Evolutionary conservation across 2,797 vertebrate species (phyloP), one percentile per base, ranked within the genome.

Genomic region (Hephaestus fuliginosus): DNA sequence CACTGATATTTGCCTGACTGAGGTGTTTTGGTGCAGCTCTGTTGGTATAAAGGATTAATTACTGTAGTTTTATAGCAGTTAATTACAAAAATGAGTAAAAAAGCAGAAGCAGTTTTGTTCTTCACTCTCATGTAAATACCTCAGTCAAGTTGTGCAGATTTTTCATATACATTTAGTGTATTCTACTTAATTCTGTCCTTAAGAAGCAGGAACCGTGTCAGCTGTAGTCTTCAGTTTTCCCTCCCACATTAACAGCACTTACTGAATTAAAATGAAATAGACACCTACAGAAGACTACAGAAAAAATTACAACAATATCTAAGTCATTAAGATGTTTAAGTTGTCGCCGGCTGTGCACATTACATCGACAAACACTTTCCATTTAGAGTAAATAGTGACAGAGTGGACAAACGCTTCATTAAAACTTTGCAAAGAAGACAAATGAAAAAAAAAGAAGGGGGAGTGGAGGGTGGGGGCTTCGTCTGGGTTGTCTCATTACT

Each of bases 391-490:
- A 88, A 85, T 18, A 46, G 64, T 46, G 58, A 43, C 77, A 61
- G 61, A 83, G 64, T 7, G 30, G 66, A 86, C 58, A 70, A 75
- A 80, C 51, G 46, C 79, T 76, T 79, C 67, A 82, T 86, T 83
- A 82, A 83, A 81, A 82, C 63, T 20, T 78, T 64, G 72, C 25
- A 39, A 44, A 57, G 64, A 65, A 82, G 66, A 81, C 53, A 70
- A 75, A 86, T 74, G 46, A 83, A 67, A 22, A 73, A 43, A 82
- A 60, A 78, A 43, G 15, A 33, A 5, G 30, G 30, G 30, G 39
- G 30, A 70, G 39, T 25, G 25, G 25, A 25, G 25, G 25, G n/a
- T n/a, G 25, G 25, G 25, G 60, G 7, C 48, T 12, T 73, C 2
- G 20, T 60, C 72, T 28, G 41, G 36, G 43, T 18, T 9, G 3